Evolutionary conservation across 2,888 invertebrate species (phyloP).

Genomic region (Mimumesa dahlbomi): DNA sequence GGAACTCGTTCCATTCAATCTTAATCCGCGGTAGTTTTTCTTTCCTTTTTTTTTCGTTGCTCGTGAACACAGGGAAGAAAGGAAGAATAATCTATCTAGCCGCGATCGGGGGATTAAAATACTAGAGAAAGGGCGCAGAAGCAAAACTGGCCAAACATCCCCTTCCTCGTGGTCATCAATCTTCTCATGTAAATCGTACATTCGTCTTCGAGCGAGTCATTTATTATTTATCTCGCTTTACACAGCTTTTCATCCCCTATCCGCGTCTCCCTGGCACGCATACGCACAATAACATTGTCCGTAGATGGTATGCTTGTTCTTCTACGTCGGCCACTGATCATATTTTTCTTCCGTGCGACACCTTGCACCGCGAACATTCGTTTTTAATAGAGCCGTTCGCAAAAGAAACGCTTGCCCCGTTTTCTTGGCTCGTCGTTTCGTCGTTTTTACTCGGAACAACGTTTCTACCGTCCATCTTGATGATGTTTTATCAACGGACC

Average conservation of each 20-base stretch:
- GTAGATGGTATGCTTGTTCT: too few species aligned
- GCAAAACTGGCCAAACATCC: conserved; percentile 26
- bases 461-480: not conserved
- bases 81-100: conserved; percentile 1
- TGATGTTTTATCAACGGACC: not conserved
- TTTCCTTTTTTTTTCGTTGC: not conserved
- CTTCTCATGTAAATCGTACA: conserved; percentile 58
- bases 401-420: conserved; percentile 4
- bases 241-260: conserved; percentile 44
- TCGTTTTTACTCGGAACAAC: not conserved
- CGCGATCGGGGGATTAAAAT: conserved; percentile 42
- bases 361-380: conserved; percentile 37
- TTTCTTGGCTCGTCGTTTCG: conserved; percentile 1
- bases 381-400: conserved; percentile 24
- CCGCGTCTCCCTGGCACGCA: not conserved
- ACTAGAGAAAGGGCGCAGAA: conserved; percentile 29
- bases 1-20: conserved; percentile 7
- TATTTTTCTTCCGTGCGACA: conserved; percentile 38
- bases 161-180: conserved; percentile 56
- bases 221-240: conserved; percentile 59
- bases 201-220: conserved; percentile 59
- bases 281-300: not conserved
- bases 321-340: too few species aligned
- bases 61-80: not conserved
- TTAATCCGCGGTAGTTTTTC: not conserved